Base-by-base conservation (phyloP, 2,888 invertebrate genomes). In the Chymomyza procnemis region DNA sequence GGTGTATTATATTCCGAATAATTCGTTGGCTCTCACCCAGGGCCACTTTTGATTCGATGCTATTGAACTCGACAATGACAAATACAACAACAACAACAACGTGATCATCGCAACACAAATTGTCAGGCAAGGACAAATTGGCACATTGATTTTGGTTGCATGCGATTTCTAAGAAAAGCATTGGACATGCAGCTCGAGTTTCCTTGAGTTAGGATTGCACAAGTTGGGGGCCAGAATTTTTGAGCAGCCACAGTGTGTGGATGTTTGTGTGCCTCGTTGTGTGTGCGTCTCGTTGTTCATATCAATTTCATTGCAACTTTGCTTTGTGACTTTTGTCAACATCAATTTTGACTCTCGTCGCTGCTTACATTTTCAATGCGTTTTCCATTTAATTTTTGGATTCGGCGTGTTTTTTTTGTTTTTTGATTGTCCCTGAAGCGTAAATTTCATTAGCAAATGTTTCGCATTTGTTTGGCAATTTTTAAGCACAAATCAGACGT, bases 401-500 rank as follows among this genome's bases (percentile, higher is more conserved):
- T 12, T 16, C 26, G 4, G 14, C 19, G 2, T 19, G 2, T 47
- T 8, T 14, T 1, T 30, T 21, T 18, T 58, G 34, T 52, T 16
- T 46, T 21, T 57, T 56, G n/a, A n/a, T 56, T 48, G 50, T 5
- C 55, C 66, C 2, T 41, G 34, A 41, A 41, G 34, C 34, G 34
- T 41, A 41, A 41, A 41, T 41, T 41, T 41, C 34, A 41, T 41
- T 41, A 41, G 34, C 34, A 41, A 41, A 41, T 41, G 12, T 41
- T 41, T 41, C 1, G 34, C 64, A 55, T 78, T 76, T 72, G 69
- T 72, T 64, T 69, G 71, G 54, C 71, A 68, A 60, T 66, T 48
- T 66, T 59, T 74, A 46, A 54, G 50, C 34, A 48, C 70, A 80
- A 80, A 80, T 80, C 86, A 81, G 74, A 84, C 79, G 68, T 66